Conservation (phyloP, 2,113 vertebrate genomes). For the Diglossa brunneiventris region DNA sequence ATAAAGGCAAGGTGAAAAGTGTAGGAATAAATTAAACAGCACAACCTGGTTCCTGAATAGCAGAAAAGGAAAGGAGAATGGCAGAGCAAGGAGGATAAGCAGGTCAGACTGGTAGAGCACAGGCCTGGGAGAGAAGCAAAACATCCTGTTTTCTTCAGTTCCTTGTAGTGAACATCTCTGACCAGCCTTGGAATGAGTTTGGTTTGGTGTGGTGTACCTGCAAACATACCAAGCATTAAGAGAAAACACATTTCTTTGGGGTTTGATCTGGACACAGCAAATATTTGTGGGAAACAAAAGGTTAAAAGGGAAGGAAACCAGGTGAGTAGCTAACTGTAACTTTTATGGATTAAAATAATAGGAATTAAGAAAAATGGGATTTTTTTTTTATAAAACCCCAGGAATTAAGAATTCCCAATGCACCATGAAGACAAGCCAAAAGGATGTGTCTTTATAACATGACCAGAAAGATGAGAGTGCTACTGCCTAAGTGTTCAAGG, state of each 20-base stretch:
- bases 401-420: neutral
- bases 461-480: neutral
- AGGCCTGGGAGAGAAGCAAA: neutral
- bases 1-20: neutral
- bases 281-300: neutral
- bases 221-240: neutral
- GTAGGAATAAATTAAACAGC: neutral
- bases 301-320: neutral
- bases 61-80: neutral
- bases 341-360: neutral
- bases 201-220: neutral
- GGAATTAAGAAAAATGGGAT: neutral
- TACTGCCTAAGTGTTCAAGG: neutral
- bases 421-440: neutral
- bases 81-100: neutral
- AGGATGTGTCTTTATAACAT: neutral
- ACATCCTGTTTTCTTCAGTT: neutral
- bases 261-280: neutral
- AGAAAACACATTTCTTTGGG: neutral
- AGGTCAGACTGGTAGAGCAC: neutral
- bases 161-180: neutral
- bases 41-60: neutral
- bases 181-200: neutral
- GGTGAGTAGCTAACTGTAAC: neutral
- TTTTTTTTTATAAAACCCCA: neutral